Base-by-base conservation (phyloP, 2,888 invertebrate species). In the Polymixis flavicincta region DNA sequence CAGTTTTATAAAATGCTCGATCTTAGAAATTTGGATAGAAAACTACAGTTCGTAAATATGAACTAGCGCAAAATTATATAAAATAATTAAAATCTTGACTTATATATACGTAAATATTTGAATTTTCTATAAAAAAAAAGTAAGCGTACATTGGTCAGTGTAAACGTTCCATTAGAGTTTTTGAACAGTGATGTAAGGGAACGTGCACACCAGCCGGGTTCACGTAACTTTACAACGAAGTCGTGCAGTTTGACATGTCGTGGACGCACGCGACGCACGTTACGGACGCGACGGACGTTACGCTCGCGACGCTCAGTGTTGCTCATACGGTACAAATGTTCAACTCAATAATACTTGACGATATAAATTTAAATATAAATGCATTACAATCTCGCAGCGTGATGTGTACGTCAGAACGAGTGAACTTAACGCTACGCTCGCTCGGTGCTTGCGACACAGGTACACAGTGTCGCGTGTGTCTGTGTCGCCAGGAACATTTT, bases 371-470 rank as follows among this genome's bases (percentile, higher is more conserved):
- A 90, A 91, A 89, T 91, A 94, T 95, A 95, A 95, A 95, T 95
- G 95, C 95, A 94, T 90, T 91, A 91, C 87, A 91, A 93, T 92
- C 93, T 93, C 93, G 90, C 84, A 83, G 80, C 89, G 92, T 90
- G 92, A 90, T 89, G 92, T 90, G 85, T 85, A 74, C 80, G 86
- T 76, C 85, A 78, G 82, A 85, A 84, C 88, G 81, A 87, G 87
- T 83, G 74, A 76, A 70, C 71, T 71, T 67, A 76, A 32, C 69
- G 22, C 73, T 70, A 71, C 48, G 52, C 25, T 59, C 74, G 55
- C 69, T 37, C 45, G 45, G 25, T 9, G 14, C 52, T 8, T 22
- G 72, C 74, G 45, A 42, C 73, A 28, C 77, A 28, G 25, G 25
- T 19, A n/a, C 75, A 9, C 50, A 0, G 9, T 9, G 17, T 19